phyloP scores from a whole-genome alignment of 2,888 invertebrate species.

The Oscheius myriophilus region DNA sequence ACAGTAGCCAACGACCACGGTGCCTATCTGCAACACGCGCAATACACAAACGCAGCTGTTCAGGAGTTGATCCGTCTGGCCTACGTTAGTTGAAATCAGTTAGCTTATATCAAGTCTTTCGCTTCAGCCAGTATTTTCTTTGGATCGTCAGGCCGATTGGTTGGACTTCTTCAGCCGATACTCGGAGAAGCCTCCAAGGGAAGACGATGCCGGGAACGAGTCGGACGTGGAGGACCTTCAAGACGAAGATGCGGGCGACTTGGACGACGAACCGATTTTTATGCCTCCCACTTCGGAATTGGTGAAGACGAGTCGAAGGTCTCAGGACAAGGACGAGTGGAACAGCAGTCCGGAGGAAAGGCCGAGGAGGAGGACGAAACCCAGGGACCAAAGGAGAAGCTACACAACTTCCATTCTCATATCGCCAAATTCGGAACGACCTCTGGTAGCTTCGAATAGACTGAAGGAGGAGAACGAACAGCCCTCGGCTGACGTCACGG shows the following conservation, averaged over 20 bases:
- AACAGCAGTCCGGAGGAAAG: conserved; percentile 32
- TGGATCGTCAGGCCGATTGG: conserved; percentile 61
- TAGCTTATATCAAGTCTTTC: neutral
- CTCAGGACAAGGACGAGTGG: conserved; percentile 28
- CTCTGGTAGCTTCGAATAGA: conserved; percentile 8
- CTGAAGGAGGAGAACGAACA: conserved; percentile 8
- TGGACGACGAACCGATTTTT: conserved; percentile 52
- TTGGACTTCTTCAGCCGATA: conserved; percentile 63
- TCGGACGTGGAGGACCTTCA: conserved; percentile 49
- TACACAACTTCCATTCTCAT: conserved; percentile 68
- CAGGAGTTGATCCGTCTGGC: conserved; percentile 75
- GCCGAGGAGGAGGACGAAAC: conserved; percentile 31
- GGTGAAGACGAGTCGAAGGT: conserved; percentile 48
- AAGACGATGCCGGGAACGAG: conserved; percentile 48
- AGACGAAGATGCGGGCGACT: conserved; percentile 49
- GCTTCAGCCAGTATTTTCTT: conserved; percentile 60
- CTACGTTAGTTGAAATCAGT: conserved; percentile 53
- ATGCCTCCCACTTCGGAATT: conserved; percentile 60
- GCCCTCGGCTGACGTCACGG: conserved; percentile 16
- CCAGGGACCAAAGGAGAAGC: conserved; percentile 58
- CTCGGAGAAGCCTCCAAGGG: conserved; percentile 57
- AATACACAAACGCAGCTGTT: conserved; percentile 75
- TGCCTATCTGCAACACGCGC: conserved; percentile 35
- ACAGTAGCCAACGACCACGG: conserved; percentile 8
- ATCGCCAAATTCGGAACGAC: conserved; percentile 48